Evolutionary conservation across 2,888 invertebrate species (phyloP), one percentile per base, ranked within the genome.

Genomic region (Caenorhabditis macrosperma): DNA sequence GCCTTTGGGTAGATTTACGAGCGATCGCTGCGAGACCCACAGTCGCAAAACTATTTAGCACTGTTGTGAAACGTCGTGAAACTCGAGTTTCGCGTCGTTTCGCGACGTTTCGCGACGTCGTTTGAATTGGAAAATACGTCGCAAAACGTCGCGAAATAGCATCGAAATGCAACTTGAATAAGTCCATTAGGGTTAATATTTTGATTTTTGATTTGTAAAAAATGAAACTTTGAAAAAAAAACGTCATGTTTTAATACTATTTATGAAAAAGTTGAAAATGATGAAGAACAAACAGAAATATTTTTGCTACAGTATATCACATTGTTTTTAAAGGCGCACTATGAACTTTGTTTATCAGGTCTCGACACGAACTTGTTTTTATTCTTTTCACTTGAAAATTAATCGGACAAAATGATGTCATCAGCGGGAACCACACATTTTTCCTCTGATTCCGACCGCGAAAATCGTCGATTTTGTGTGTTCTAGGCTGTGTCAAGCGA

Each of bases 261-360:
- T 2, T 55, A 3, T 55, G n/a, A 28, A 54, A 54, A 54, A 54
- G 4, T 50, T 50, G 4, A 41, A 41, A 41, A 50, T 20, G 9
- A 4, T 3, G 12, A 9, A 50, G 20, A 59, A 22, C 20, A 28
- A 33, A n/a, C 28, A 55, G 38, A 35, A 24, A 4, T 38, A 1
- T 10, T 38, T 10, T 35, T 4, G 12, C 20, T 60, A 60, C 60
- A 0, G 60, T 60, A 28, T n/a, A n/a, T n/a, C n/a, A n/a, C n/a
- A n/a, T n/a, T n/a, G 10, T 9, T 6, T 44, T 59, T 60, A 44
- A 60, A 60, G 60, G 60, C 44, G 30, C 60, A 59, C 15, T 20
- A 15, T 15, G 24, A 0, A 12, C 9, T 24, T 28, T 54, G 0
- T 54, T 5, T 15, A 41, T 5, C 17, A 22, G 17, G 4, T 54